Evolutionary conservation across 2,797 vertebrate species (phyloP).

Genomic region (Ambastaia sidthimunki): DNA sequence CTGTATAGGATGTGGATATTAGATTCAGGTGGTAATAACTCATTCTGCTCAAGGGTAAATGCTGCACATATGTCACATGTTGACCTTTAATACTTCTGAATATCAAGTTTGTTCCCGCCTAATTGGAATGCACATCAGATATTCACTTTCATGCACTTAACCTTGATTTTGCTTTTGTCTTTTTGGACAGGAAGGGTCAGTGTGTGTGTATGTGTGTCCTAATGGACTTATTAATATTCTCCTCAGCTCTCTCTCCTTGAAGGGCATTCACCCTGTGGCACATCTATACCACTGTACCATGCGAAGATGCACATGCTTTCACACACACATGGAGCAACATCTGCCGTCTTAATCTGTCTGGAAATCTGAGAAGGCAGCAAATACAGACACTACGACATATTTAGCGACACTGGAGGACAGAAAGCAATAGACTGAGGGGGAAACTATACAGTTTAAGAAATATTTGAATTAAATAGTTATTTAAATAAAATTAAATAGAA

Average conservation of each 20-base stretch:
- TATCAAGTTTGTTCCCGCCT: constrained; percentile 67
- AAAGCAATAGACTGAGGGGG: neutral
- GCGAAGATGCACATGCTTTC: constrained; percentile 31
- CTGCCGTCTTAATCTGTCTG: constrained; percentile 19
- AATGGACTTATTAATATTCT: constrained; percentile 76
- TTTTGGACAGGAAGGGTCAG: constrained; percentile 59
- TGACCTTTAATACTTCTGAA: constrained; percentile 64
- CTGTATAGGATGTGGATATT: too few relatives aligned
- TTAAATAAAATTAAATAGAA: too few relatives aligned
- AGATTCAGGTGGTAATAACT: neutral
- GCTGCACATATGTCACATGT: constrained; percentile 66
- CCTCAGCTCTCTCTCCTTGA: constrained; percentile 70
- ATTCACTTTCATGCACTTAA: constrained; percentile 71
- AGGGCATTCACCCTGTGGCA: constrained; percentile 67
- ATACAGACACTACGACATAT: too few relatives aligned
- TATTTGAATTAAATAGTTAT: too few relatives aligned
- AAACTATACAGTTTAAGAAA: too few relatives aligned
- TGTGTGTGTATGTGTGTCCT: constrained; percentile 45
- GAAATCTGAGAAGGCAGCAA: constrained; percentile 11
- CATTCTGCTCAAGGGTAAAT: constrained; percentile 39
- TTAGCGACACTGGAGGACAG: neutral
- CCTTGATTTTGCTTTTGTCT: constrained; percentile 70
- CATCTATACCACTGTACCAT: constrained; percentile 52
- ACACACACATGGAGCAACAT: constrained; percentile 42
- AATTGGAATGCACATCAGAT: constrained; percentile 73